Evolutionary conservation across 2,888 invertebrate genomes (phyloP).

Genomic region (Sclerodermus sp.): DNA sequence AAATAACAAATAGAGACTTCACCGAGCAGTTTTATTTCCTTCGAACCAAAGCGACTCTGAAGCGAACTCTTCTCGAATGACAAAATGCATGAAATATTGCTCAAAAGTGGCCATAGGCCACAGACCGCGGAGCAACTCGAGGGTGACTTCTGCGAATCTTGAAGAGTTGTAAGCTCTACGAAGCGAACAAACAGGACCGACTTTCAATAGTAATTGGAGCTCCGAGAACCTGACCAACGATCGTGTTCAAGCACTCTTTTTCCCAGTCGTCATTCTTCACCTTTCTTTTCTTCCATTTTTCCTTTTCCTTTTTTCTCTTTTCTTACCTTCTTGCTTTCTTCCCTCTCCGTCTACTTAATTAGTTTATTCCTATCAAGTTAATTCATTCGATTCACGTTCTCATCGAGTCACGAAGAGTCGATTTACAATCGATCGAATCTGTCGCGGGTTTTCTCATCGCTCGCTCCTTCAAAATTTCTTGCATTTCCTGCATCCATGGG

Average conservation of each 20-base stretch:
- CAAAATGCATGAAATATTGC: too few species aligned
- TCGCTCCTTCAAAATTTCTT: too few species aligned
- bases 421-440: too few species aligned
- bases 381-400: too few species aligned
- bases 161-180: too few species aligned
- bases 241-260: slow-evolving; percentile 57
- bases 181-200: slow-evolving; percentile 13
- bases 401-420: too few species aligned
- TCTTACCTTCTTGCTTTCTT: slow-evolving; percentile 2
- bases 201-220: slow-evolving; percentile 53
- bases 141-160: slow-evolving; percentile 29
- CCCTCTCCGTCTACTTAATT: neutral
- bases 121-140: slow-evolving; percentile 18
- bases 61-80: too few species aligned
- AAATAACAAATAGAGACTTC: too few species aligned
- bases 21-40: too few species aligned
- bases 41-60: too few species aligned
- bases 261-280: slow-evolving; percentile 46
- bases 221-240: slow-evolving; percentile 53
- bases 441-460: too few species aligned
- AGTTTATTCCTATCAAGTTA: neutral
- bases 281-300: slow-evolving; percentile 32
- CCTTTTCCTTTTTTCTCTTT: slow-evolving; percentile 46
- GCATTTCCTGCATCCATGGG: too few species aligned
- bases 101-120: slow-evolving; percentile 32